Base-by-base conservation (phyloP, 2,888 invertebrate genomes). In the Patella ulyssiponensis region DNA sequence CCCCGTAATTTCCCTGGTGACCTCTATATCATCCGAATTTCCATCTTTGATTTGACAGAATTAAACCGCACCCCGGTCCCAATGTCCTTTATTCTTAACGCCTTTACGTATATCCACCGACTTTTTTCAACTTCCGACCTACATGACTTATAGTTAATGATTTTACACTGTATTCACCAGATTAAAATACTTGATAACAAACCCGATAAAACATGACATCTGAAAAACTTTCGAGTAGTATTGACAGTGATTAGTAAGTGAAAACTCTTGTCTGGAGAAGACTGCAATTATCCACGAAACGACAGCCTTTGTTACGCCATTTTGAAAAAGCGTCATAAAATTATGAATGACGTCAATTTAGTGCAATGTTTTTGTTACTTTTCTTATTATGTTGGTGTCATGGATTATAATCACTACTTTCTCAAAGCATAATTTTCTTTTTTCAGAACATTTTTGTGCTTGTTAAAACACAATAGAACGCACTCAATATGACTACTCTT, bases 251-350 rank as follows among this genome's bases (percentile, higher is more conserved):
- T 23, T 20, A 64, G 20, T 20, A 64, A 64, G 64, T 64, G 20
- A 64, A 64, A 64, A 64, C 23, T 64, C 64, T 64, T 64, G 20
- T 14, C 23, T 20, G 23, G 23, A 64, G 64, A 64, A 23, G 23
- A 9, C 64, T 20, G 23, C 64, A 64, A 64, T 64, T 64, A 64
- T 23, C 64, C 23, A 64, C 23, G 23, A 64, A 23, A 20, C 20
- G 64, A 64, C 64, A 44, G 64, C 64, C 64, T 23, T 64, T 64
- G 64, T 64, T 64, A 23, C 64, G 64, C 64, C 64, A 64, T 64
- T 64, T 64, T 64, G 64, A 64, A 64, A 64, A 64, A 64, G 64
- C 64, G 64, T 64, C 64, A 64, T 20, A 64, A 23, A 64, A 23
- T 64, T 23, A 64, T 64, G 23, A 64, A 20, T 64, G 64, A 64